phyloP scores from a whole-genome alignment of 2,113 vertebrate species.

The Aptenodytes patagonicus region DNA sequence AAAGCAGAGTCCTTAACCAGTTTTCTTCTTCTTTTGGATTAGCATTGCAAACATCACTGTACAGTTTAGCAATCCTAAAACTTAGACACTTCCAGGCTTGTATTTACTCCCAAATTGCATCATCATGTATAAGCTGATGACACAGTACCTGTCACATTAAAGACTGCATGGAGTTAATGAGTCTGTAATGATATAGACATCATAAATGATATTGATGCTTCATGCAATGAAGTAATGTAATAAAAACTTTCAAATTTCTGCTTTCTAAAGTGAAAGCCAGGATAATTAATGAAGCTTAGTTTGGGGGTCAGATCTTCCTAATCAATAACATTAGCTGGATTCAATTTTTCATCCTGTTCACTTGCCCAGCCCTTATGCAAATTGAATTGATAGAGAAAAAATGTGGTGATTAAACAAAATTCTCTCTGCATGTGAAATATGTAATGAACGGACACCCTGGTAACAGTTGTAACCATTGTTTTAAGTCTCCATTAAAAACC shows the following conservation, averaged over 20 bases:
- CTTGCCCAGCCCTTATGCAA: conserved; percentile 37
- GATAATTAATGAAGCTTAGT: conserved; percentile 55
- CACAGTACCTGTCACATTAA: background rate
- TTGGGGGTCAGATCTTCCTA: conserved; percentile 38
- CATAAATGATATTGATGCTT: background rate
- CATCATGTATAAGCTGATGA: background rate
- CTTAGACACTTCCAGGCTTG: background rate
- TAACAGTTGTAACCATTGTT: conserved; percentile 35
- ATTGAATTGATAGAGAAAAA: conserved; percentile 55
- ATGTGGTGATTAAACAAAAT: conserved; percentile 56
- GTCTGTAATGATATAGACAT: background rate
- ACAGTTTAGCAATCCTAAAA: background rate
- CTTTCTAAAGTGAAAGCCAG: background rate
- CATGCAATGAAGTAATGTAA: background rate
- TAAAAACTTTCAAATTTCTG: conserved; percentile 23
- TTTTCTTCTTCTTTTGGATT: background rate
- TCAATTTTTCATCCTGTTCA: conserved; percentile 52
- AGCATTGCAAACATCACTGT: background rate
- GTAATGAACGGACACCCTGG: conserved; percentile 49
- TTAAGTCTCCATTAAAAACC: conserved; percentile 61
- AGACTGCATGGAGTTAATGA: background rate
- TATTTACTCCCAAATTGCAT: background rate
- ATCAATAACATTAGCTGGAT: conserved; percentile 55
- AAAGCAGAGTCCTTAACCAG: background rate
- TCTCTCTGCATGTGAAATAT: conserved; percentile 40